Base-by-base conservation (phyloP, 1,140 invertebrate species). In the Calliphora vicina region DNA sequence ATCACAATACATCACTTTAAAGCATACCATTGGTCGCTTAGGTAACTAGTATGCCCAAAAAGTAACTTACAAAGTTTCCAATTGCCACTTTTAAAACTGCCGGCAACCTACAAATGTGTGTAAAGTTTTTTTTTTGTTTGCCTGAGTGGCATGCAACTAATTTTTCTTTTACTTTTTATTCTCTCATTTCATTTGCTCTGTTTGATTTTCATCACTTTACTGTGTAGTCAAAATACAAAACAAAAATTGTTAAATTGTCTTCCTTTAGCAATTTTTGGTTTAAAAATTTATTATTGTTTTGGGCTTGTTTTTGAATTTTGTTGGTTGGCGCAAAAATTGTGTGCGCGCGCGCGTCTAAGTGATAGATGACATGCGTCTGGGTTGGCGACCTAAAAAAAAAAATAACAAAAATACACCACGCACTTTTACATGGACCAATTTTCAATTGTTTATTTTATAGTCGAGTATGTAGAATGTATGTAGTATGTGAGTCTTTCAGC, bases 351-450 rank as follows among this genome's bases (percentile, higher is more conserved):
- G 42, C 74, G 42, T 23, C 74, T 43, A 78, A 43, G 74, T 78
- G 74, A 78, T 78, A 23, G 74, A 78, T 78, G 74, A 78, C 74
- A 78, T 78, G 74, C 74, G 74, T 78, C 74, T 78, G 74, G 74
- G 74, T 78, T 78, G 74, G 74, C 74, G 74, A 25, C 42, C 74
- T 43, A 78, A 43, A 43, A 35, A 78, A 43, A 45, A 78, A 78
- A 45, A 20, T 1, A 2, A 76, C 9, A 76, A 76, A 35, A 17
- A n/a, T 35, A 43, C 74, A 78, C 74, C 74, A 78, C 74, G 74
- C 74, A 78, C 74, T 78, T 78, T 78, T 78, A 67, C 20, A 67
- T 78, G 74, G 42, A 78, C 74, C 74, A 78, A 78, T 78, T 78
- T 78, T 43, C 23, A 78, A 78, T 78, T 76, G 73, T 76, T 76